Base-by-base conservation (phyloP, 2,113 vertebrate species). In the Cyanistes caeruleus region DNA sequence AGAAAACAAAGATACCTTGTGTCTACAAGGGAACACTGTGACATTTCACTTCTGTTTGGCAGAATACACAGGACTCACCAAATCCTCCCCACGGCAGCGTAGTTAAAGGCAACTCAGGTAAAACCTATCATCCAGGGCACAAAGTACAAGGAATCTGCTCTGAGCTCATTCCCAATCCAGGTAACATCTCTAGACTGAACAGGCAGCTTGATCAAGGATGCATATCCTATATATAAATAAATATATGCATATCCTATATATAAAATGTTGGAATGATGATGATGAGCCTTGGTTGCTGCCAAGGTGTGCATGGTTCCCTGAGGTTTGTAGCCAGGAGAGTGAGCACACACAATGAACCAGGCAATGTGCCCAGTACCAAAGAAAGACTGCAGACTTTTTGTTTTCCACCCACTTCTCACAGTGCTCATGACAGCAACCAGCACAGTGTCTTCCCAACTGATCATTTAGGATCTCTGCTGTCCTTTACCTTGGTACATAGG, bases 41-140 rank as follows among this genome's bases (percentile, higher is more conserved):
- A 44, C 11, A n/a, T 46, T 44, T 67, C 56, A 33, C 63, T 79
- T 75, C 31, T 37, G 19, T 28, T 24, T 60, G 73, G 37, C 39
- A 60, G 49, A 87, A 59, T 23, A 37, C 43, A 30, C 6, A 43
- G 27, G 31, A 22, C 31, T 59, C 53, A 35, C 43, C 33, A 67
- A 51, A 43, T 33, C 15, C 49, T 23, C 11, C 20, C 23, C 11
- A 25, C 14, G 4, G 31, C 53, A 49, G 28, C 0, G 0, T 1
- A 63, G 22, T 52, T 44, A 43, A 87, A 64, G 10, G 24, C 24
- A 80, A 39, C 43, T 25, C 2, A 39, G 24, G 12, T 46, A 75
- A 51, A 75, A 68, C 30, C 21, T 11, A 39, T 33, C 30, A 64
- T 25, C 9, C 31, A 17, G 13, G 12, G 33, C 10, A 62, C 2